A percentile compares a stretch with the other conserved stretches of the same genome.
These are phyloP conservation scores for Semaprochilodus insignis DNA, from an alignment of 2,797 vertebrate genomes.

Conservation along the genomic window DNA sequence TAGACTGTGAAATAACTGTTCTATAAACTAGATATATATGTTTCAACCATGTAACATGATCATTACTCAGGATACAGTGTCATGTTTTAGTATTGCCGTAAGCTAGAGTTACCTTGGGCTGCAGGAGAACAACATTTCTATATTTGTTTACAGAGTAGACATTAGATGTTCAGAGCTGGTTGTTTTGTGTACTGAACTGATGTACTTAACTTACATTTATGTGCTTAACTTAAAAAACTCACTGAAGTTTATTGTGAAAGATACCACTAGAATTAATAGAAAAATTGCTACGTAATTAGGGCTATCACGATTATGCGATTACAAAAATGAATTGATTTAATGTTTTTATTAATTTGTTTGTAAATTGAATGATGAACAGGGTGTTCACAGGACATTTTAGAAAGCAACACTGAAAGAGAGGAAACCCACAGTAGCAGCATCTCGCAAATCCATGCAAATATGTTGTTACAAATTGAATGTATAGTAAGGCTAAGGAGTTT, in stretches of 20 bases:
- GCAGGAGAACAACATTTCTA: conserved; percentile 7
- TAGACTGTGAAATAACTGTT: conserved; percentile 28
- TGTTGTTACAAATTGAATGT: too few species aligned
- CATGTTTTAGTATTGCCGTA: background rate
- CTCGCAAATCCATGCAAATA: too few species aligned
- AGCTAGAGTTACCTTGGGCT: background rate
- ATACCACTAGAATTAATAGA: background rate
- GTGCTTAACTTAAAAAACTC: background rate
- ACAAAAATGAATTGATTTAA: too few species aligned
- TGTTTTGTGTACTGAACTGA: conserved; percentile 34
- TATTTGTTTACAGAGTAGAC: background rate
- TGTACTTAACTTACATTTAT: conserved; percentile 8
- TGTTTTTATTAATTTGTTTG: too few species aligned
- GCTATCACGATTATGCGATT: too few species aligned
- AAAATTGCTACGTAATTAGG: background rate
- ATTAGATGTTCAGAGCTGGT: background rate
- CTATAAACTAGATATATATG: background rate
- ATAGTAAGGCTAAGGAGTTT: too few species aligned
- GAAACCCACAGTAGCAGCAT: too few species aligned
- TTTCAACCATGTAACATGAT: conserved; percentile 5
- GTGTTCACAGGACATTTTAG: too few species aligned
- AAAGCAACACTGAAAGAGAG: too few species aligned
- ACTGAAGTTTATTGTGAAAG: background rate
- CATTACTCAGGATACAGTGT: conserved; percentile 29
- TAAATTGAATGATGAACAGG: too few species aligned